phyloP scores from a whole-genome alignment of 2,888 invertebrate genomes.

The Eumerus sabulonum region DNA sequence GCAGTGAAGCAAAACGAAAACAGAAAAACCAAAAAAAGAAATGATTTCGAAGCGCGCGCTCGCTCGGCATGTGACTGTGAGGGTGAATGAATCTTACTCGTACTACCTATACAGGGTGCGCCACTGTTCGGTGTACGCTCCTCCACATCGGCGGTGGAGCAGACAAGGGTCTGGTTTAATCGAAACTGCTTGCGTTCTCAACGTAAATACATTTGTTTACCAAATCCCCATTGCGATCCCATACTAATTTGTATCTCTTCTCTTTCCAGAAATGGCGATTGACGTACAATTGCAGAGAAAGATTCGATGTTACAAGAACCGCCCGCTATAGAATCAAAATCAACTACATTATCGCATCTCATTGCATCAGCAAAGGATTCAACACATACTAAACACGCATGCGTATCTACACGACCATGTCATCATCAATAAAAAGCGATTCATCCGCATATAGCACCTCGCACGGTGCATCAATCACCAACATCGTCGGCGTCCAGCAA shows the following conservation, averaged over 20 bases:
- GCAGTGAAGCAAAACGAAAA: too few relatives aligned
- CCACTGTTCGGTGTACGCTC: too few relatives aligned
- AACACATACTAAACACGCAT: slow-evolving; percentile 29
- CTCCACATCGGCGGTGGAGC: too few relatives aligned
- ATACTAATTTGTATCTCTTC: neutral
- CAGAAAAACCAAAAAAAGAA: too few relatives aligned
- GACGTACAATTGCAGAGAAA: slow-evolving; percentile 39
- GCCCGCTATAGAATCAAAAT: slow-evolving; percentile 35
- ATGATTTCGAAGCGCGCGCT: too few relatives aligned
- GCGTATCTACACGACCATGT: slow-evolving; percentile 47
- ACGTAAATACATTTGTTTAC: too few relatives aligned
- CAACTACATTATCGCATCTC: neutral
- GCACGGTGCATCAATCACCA: slow-evolving; percentile 62
- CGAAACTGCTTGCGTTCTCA: too few relatives aligned
- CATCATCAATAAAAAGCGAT: slow-evolving; percentile 60
- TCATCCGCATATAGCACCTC: slow-evolving; percentile 45
- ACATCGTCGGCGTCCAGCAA: slow-evolving; percentile 55
- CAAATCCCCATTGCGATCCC: too few relatives aligned
- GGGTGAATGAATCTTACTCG: too few relatives aligned
- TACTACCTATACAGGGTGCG: too few relatives aligned
- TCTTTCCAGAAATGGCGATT: slow-evolving; percentile 56
- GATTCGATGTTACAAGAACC: slow-evolving; percentile 34
- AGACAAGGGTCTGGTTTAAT: too few relatives aligned
- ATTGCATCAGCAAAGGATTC: slow-evolving; percentile 29
- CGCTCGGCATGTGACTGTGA: neutral